These are phyloP conservation scores for Baryphthengus martii DNA, from an alignment of 2,113 vertebrate species.

Conservation along the genomic window DNA sequence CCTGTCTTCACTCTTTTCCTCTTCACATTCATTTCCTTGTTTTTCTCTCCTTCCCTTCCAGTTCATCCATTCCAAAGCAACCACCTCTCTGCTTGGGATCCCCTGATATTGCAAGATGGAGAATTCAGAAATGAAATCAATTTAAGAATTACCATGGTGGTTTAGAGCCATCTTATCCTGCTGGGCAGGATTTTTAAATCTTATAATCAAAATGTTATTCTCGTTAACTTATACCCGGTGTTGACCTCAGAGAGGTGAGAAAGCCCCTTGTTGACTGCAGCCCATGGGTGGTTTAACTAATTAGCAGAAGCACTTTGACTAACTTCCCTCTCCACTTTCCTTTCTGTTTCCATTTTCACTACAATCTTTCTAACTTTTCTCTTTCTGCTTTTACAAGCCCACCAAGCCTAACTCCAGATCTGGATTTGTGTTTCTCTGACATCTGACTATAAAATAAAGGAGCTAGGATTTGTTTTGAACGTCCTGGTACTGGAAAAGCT, in stretches of 20 bases:
- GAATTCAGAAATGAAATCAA: not conserved
- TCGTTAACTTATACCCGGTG: not conserved
- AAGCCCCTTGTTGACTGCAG: not conserved
- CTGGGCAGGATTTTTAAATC: not conserved
- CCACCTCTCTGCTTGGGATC: not conserved
- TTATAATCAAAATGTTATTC: not conserved
- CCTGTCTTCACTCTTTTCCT: not conserved
- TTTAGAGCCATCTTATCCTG: not conserved
- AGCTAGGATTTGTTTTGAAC: not conserved
- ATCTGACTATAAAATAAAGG: not conserved
- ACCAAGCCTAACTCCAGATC: not conserved
- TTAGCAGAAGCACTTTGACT: not conserved
- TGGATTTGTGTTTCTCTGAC: not conserved
- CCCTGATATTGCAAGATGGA: rapidly evolving
- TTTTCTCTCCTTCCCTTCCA: not conserved
- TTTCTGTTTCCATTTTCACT: not conserved
- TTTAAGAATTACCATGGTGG: not conserved
- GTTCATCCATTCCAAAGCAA: not conserved
- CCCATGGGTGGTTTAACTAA: not conserved
- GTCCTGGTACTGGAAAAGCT: not conserved
- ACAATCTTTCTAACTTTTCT: not conserved
- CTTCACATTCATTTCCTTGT: not conserved
- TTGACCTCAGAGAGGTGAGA: not conserved
- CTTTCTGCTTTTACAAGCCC: not conserved
- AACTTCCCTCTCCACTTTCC: not conserved